Conservation (phyloP, 2,797 vertebrate genomes). For the Schizopygopsis malacanthus region DNA sequence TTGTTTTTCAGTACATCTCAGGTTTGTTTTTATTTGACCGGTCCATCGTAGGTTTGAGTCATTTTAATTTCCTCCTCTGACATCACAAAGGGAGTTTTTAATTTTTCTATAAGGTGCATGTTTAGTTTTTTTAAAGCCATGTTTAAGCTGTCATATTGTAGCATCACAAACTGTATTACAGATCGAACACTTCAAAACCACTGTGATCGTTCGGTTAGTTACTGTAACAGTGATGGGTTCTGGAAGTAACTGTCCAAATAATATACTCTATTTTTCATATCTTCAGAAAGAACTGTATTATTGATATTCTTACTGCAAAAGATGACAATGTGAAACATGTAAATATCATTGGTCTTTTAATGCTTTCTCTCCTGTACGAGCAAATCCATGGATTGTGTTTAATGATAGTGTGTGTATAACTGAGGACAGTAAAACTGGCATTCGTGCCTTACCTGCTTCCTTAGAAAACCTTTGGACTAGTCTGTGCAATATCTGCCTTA, state of each 20-base stretch:
- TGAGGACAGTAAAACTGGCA: slow-evolving; percentile 68
- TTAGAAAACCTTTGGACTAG: slow-evolving; percentile 77
- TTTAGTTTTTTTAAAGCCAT: neutral
- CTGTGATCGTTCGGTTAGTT: slow-evolving; percentile 58
- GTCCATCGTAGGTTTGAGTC: neutral
- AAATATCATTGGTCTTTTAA: slow-evolving; percentile 65
- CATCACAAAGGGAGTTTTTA: neutral
- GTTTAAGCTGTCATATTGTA: slow-evolving; percentile 9
- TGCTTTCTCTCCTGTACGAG: slow-evolving; percentile 65
- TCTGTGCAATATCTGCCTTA: slow-evolving; percentile 86
- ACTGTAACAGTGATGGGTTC: slow-evolving; percentile 56
- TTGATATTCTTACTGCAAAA: slow-evolving; percentile 65
- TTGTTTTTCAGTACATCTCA: slow-evolving; percentile 48
- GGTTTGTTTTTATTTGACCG: slow-evolving; percentile 48
- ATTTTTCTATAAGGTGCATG: neutral
- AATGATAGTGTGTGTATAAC: slow-evolving; percentile 50
- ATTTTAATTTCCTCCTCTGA: neutral
- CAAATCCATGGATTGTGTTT: slow-evolving; percentile 67
- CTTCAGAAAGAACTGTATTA: slow-evolving; percentile 69
- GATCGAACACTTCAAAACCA: slow-evolving; percentile 56
- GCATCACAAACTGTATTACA: slow-evolving; percentile 6
- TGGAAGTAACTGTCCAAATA: slow-evolving; percentile 57
- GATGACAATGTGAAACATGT: slow-evolving; percentile 72
- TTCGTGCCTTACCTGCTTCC: slow-evolving; percentile 81
- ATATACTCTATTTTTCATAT: slow-evolving; percentile 60